phyloP scores from a whole-genome alignment of 2,113 vertebrate genomes.

The Macquaria australasica region DNA sequence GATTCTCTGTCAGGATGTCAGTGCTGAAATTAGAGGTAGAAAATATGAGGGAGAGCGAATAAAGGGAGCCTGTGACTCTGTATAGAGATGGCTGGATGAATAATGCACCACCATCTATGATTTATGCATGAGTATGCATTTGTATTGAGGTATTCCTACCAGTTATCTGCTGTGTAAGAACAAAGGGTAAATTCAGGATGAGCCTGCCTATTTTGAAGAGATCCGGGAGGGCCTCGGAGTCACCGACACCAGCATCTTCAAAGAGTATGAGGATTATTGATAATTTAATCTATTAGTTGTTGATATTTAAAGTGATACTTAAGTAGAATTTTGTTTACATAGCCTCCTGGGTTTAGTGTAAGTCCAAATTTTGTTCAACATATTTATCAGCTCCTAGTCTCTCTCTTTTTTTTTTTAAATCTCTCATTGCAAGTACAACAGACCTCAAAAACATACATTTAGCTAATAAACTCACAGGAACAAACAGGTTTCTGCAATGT shows the following conservation, averaged over 20 bases:
- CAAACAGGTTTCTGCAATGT: no score
- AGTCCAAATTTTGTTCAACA: not conserved
- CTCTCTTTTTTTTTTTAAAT: not conserved
- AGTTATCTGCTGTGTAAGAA: conserved; percentile 67
- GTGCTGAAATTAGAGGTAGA: conserved; percentile 50
- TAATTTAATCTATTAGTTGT: not conserved
- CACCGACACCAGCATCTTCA: not conserved
- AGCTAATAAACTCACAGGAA: not conserved
- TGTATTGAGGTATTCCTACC: conserved; percentile 72
- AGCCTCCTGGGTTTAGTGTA: not conserved
- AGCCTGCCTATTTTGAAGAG: conserved; percentile 24
- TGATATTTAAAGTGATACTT: not conserved
- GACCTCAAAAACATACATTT: not conserved
- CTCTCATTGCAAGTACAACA: not conserved
- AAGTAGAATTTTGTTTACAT: not conserved
- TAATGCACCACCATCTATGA: conserved; percentile 77
- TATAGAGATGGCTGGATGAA: conserved; percentile 77
- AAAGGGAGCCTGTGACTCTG: conserved; percentile 51
- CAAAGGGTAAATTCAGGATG: conserved; percentile 51
- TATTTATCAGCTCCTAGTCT: not conserved
- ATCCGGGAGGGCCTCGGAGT: conserved; percentile 34
- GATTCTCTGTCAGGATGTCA: conserved; percentile 49
- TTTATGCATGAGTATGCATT: conserved; percentile 79
- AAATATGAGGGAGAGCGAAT: conserved; percentile 52
- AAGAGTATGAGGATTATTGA: conserved; percentile 16